A percentile compares a stretch with the other conserved stretches of the same genome.
These are phyloP conservation scores for Brachypteracias leptosomus DNA, from an alignment of 2,113 vertebrate genomes.

Conservation along the genomic window DNA sequence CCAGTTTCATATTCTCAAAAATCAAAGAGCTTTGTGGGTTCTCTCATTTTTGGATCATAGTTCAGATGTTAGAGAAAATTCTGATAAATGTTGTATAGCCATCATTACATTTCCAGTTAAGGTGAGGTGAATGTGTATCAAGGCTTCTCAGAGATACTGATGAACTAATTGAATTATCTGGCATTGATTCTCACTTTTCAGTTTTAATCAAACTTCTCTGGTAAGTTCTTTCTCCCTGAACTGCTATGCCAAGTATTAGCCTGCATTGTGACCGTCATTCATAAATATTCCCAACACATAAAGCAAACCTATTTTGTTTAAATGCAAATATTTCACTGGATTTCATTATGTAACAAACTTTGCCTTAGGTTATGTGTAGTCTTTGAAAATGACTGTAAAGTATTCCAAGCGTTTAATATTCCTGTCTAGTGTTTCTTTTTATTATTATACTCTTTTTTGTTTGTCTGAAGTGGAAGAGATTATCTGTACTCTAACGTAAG, in stretches of 20 bases:
- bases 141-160: background rate
- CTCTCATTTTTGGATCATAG: background rate
- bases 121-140: background rate
- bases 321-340: background rate
- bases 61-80: background rate
- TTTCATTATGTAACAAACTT: background rate
- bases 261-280: background rate
- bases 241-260: background rate
- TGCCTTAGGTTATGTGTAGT: background rate
- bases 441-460: background rate
- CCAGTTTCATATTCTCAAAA: background rate
- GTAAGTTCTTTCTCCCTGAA: background rate
- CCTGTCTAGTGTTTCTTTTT: background rate
- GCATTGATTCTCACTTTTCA: background rate
- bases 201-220: background rate
- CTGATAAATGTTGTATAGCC: background rate
- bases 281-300: background rate
- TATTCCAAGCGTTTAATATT: background rate
- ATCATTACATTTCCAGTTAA: background rate
- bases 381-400: background rate
- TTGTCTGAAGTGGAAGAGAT: conserved; percentile 40
- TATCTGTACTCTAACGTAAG: background rate
- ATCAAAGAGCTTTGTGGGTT: background rate
- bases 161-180: background rate
- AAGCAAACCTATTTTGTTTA: background rate